phyloP scores from a whole-genome alignment of 1,140 invertebrate species.

The Aphis craccivora region DNA sequence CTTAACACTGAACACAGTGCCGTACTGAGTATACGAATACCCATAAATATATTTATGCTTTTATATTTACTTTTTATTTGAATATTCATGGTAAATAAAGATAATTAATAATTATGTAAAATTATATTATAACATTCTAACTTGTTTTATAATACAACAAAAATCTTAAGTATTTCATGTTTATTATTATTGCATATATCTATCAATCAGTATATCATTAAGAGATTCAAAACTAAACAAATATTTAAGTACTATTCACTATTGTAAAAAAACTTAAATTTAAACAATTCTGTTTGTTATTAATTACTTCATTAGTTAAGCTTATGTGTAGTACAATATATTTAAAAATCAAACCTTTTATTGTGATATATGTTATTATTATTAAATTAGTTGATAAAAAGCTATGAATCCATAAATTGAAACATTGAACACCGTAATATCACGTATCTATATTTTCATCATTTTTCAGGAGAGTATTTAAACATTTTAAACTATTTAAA shows the following conservation, averaged over 20 bases:
- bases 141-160: background rate
- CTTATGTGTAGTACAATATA: background rate
- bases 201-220: background rate
- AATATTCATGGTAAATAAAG: background rate
- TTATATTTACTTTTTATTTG: background rate
- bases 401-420: too few species aligned
- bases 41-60: background rate
- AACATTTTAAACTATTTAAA: too few species aligned
- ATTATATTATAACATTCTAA: background rate
- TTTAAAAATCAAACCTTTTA: too few species aligned
- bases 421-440: too few species aligned
- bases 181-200: background rate
- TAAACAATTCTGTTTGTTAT: too few species aligned
- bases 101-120: background rate
- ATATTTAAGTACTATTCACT: background rate
- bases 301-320: background rate
- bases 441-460: too few species aligned
- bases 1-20: too few species aligned
- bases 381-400: too few species aligned
- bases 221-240: background rate
- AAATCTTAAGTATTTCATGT: background rate
- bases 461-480: too few species aligned
- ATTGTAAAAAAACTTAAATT: background rate
- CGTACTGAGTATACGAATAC: too few species aligned
- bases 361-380: too few species aligned